Evolutionary conservation across 2,113 vertebrate species (phyloP), one percentile per base, ranked within the genome.

Genomic region (Ceratotherium simum): DNA sequence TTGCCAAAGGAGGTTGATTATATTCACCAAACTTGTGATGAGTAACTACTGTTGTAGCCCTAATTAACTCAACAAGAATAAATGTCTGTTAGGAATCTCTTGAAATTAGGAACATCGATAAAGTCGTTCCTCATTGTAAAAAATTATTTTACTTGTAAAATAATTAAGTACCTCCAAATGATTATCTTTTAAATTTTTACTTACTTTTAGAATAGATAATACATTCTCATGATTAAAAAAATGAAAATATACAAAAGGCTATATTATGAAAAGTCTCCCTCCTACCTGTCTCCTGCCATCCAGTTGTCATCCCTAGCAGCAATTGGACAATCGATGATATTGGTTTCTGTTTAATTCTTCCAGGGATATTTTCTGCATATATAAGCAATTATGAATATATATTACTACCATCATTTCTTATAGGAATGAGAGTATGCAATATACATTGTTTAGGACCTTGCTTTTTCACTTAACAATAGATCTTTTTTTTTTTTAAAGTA

Each of bases 151-250:
- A 80, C 42, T 51, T 82, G 29, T 64, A 69, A 95, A 75, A 48
- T 36, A 64, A 86, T 56, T 80, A 94, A 91, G 18, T 33, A 2
- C 5, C 31, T 91, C 33, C n/a, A 80, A 87, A 48, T 58, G 54
- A 51, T 25, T 95, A 70, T 39, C 51, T 79, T 91, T 94, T 31
- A 62, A 89, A 62, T 64, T 76, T 83, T 95, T 80, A 90, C 14
- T 93, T 97, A n/a, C 33, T 76, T 91, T 82, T 67, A 96, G 29
- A 94, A 56, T 70, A 82, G 51, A 8, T 75, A 85, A 46, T 12
- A 89, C 7, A 60, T 25, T 83, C 33, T 89, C 33, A 65, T 51
- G n/a, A 80, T 73, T 89, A n/a, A 89, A 95, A 84, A 94, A 82
- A 54, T 29, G 21, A 78, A 88, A 69, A 86, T 25, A 80, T 46